A percentile compares a stretch with the other conserved stretches of the same genome.
phyloP scores from a whole-genome alignment of 2,113 vertebrate genomes.

The Nettapus auritus region DNA sequence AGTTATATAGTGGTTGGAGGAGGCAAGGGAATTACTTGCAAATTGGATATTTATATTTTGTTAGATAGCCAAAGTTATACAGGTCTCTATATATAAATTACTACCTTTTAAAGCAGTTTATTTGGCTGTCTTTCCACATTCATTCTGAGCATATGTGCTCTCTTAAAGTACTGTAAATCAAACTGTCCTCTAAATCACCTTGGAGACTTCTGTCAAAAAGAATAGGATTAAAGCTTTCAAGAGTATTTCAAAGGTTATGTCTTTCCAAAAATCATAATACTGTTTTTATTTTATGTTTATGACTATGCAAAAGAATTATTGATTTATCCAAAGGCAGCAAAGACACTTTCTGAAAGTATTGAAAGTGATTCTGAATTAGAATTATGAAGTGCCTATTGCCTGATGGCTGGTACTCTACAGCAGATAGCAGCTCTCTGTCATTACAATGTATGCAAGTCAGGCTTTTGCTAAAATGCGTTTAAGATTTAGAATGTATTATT shows the following conservation, averaged over 20 bases:
- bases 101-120: background rate
- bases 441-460: constrained; percentile 9
- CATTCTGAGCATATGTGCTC: background rate
- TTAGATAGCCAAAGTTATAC: constrained; percentile 7
- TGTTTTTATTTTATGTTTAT: constrained; percentile 11
- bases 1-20: background rate
- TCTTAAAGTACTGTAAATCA: background rate
- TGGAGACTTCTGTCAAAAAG: background rate
- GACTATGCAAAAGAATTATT: constrained; percentile 11
- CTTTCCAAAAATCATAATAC: constrained; percentile 16
- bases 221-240: constrained; percentile 28
- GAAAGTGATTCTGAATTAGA: background rate
- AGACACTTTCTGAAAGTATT: background rate
- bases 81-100: background rate
- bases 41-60: background rate
- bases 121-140: background rate
- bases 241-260: background rate
- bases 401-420: background rate
- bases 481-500: constrained; percentile 5
- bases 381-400: background rate
- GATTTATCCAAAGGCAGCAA: constrained; percentile 12
- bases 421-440: constrained; percentile 20
- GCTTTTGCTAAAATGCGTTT: background rate
- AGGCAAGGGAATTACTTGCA: background rate
- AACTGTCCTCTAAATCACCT: constrained; percentile 40